phyloP scores from a whole-genome alignment of 2,888 invertebrate genomes.

The Osmoderma eremita region DNA sequence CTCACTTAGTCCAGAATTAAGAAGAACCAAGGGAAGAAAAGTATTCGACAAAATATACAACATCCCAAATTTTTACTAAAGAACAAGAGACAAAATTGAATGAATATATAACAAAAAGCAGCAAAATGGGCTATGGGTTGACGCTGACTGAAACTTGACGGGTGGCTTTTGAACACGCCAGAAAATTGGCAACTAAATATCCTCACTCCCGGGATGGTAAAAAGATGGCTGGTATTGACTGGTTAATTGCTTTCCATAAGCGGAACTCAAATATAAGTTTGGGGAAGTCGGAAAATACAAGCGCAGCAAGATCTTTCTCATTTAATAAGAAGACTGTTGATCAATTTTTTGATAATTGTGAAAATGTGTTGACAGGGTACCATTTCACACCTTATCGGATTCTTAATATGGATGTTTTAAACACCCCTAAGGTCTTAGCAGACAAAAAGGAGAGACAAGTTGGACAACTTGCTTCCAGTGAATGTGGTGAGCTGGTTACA shows the following conservation, averaged over 20 bases:
- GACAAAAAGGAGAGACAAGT: not conserved
- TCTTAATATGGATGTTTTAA: not conserved
- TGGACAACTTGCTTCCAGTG: not conserved
- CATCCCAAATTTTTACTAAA: too few species aligned
- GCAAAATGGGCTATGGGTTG: too few species aligned
- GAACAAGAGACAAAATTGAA: too few species aligned
- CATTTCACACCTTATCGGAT: not conserved
- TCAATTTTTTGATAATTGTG: conserved; percentile 45
- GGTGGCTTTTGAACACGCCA: too few species aligned
- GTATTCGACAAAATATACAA: too few species aligned
- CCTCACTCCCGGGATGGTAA: not conserved
- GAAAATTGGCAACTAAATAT: too few species aligned
- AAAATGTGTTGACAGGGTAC: conserved; percentile 17
- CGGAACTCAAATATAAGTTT: conserved; percentile 42
- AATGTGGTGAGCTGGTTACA: not conserved
- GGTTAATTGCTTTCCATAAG: not conserved
- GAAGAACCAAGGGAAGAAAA: too few species aligned
- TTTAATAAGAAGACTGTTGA: conserved; percentile 47
- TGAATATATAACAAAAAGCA: too few species aligned
- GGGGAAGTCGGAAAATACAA: conserved; percentile 48
- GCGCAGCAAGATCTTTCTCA: conserved; percentile 44
- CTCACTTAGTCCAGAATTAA: too few species aligned
- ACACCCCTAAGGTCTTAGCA: not conserved
- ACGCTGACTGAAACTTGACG: too few species aligned
- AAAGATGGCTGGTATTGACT: not conserved